Percentiles rank a stretch among this genome's conserved stretches.
These are phyloP conservation scores for Acrocephalus scirpaceus DNA, from an alignment of 2,797 vertebrate species.

Conservation along the genomic window DNA sequence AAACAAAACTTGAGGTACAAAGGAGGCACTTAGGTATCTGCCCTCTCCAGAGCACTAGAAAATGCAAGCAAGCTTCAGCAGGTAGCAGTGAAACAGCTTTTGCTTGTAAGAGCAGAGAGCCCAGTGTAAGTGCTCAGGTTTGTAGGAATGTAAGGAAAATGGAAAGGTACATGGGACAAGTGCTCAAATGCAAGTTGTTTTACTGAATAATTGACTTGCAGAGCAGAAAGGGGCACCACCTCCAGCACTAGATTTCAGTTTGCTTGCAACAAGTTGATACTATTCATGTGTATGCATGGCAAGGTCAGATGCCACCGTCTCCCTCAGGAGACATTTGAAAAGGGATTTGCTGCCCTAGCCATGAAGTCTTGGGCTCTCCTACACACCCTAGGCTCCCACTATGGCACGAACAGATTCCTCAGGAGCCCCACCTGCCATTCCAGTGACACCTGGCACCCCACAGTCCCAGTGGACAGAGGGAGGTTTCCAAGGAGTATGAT, in stretches of 20 bases:
- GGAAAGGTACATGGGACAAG: neutral
- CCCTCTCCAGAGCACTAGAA: neutral
- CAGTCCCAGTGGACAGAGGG: neutral
- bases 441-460: neutral
- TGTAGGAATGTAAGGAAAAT: neutral
- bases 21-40: neutral
- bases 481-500: neutral
- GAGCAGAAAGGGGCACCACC: neutral
- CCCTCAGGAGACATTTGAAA: neutral
- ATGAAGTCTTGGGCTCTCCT: neutral
- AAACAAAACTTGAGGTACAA: neutral
- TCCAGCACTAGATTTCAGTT: neutral
- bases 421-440: neutral
- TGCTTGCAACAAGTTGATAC: neutral
- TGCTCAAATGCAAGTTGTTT: neutral
- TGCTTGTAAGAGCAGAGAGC: neutral
- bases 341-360: neutral
- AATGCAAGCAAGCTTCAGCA: neutral
- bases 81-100: neutral
- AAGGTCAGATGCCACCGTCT: neutral
- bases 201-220: neutral
- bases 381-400: neutral
- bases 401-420: fast-evolving
- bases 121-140: neutral
- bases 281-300: fast-evolving